phyloP scores from a whole-genome alignment of 92 coral and sea anemone genomes.

The Meandrina meandrites region DNA sequence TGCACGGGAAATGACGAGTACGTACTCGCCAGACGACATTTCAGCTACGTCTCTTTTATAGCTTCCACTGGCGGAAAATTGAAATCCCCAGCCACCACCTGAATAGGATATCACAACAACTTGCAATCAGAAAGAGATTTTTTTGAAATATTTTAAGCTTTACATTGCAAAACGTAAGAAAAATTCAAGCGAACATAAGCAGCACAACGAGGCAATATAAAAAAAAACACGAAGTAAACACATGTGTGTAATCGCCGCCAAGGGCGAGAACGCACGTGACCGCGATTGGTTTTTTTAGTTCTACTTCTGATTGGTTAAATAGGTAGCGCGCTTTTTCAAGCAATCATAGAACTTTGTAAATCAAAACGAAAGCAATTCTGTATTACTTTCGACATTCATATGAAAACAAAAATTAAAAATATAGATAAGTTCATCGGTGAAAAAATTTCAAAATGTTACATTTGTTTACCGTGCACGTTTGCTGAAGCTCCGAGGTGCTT shows the following conservation, averaged over 20 bases:
- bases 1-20: slow-evolving; percentile 39
- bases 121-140: background rate
- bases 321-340: too few relatives aligned
- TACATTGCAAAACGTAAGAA: too few relatives aligned
- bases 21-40: slow-evolving; percentile 47
- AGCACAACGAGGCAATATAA: too few relatives aligned
- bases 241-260: too few relatives aligned
- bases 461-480: background rate
- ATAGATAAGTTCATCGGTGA: background rate
- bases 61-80: slow-evolving; percentile 64
- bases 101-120: background rate
- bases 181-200: background rate
- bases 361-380: too few relatives aligned
- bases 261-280: too few relatives aligned
- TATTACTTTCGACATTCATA: too few relatives aligned
- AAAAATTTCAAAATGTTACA: background rate
- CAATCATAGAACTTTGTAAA: too few relatives aligned
- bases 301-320: too few relatives aligned
- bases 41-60: slow-evolving; percentile 32
- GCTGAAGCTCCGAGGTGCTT: slow-evolving; percentile 32
- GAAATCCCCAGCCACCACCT: slow-evolving; percentile 49
- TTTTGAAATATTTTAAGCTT: background rate
- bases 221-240: too few relatives aligned
- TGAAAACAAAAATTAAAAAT: too few relatives aligned
- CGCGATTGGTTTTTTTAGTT: too few relatives aligned